phyloP scores from a whole-genome alignment of 1,140 invertebrate genomes.

The Teleogryllus occipitalis region DNA sequence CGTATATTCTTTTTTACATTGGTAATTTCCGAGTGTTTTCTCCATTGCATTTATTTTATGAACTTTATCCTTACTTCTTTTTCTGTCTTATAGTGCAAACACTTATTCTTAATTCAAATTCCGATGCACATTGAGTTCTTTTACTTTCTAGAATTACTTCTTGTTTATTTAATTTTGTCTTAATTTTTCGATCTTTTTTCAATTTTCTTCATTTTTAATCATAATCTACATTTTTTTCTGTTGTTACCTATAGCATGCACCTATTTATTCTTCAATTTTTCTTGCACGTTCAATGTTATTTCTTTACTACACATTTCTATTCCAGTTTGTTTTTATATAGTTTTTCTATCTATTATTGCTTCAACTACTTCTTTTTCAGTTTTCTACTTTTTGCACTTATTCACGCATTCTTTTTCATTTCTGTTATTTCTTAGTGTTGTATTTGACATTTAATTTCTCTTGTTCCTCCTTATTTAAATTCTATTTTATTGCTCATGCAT shows the following conservation, averaged over 20 bases:
- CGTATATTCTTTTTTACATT: no score
- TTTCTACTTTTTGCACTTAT: neutral
- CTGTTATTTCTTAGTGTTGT: neutral
- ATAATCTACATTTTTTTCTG: neutral
- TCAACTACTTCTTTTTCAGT: neutral
- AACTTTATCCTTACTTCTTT: no score
- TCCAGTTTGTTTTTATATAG: neutral
- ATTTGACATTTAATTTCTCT: no score
- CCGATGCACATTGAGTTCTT: neutral
- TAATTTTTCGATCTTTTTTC: no score
- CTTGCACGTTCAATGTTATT: neutral
- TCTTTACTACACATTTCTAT: neutral
- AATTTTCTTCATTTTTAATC: neutral
- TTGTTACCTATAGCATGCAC: neutral
- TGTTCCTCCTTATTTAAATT: neutral
- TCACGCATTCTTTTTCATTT: neutral
- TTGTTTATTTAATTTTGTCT: neutral
- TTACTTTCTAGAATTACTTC: neutral
- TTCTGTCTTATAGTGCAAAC: neutral
- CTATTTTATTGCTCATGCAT: no score
- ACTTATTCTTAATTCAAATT: neutral
- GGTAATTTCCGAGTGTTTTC: no score
- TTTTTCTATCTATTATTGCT: neutral
- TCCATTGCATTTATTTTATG: no score
- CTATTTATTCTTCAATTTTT: neutral